Percentiles rank a stretch among this genome's conserved stretches.
These are phyloP conservation scores for Galeopterus variegatus DNA, from an alignment of 2,113 vertebrate species.

Conservation along the genomic window DNA sequence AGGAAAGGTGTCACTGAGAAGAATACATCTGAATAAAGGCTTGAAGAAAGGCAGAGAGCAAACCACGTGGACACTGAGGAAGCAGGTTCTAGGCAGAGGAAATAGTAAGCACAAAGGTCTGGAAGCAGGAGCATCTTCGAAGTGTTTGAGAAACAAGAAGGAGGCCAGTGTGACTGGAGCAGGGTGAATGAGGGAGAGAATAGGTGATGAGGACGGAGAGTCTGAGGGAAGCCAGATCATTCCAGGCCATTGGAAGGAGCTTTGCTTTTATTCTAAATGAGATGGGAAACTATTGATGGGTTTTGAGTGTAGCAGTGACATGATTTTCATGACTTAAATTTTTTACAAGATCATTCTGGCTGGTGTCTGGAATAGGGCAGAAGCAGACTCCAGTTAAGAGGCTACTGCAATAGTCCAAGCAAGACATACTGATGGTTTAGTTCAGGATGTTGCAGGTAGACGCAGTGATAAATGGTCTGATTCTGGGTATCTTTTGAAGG, in stretches of 20 bases:
- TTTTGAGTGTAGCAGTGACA: neutral
- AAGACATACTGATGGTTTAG: neutral
- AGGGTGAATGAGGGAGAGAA: neutral
- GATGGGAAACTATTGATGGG: neutral
- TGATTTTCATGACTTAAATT: neutral
- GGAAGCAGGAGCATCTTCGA: neutral
- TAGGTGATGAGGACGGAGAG: neutral
- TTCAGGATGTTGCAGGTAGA: neutral
- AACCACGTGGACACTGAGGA: neutral
- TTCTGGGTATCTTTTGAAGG: neutral
- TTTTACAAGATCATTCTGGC: neutral
- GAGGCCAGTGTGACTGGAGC: neutral
- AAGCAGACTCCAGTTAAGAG: neutral
- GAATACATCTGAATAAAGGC: neutral
- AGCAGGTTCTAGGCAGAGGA: neutral
- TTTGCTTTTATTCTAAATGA: neutral
- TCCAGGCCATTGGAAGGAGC: neutral
- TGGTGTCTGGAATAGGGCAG: neutral
- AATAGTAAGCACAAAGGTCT: neutral
- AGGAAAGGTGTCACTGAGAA: neutral
- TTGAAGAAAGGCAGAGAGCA: conserved; percentile 7
- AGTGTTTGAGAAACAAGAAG: neutral
- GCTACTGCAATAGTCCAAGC: neutral
- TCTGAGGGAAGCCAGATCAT: neutral
- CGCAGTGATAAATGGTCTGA: neutral